Evolutionary conservation across 2,113 vertebrate species (phyloP).

Genomic region (Drymodes brunneopygia): DNA sequence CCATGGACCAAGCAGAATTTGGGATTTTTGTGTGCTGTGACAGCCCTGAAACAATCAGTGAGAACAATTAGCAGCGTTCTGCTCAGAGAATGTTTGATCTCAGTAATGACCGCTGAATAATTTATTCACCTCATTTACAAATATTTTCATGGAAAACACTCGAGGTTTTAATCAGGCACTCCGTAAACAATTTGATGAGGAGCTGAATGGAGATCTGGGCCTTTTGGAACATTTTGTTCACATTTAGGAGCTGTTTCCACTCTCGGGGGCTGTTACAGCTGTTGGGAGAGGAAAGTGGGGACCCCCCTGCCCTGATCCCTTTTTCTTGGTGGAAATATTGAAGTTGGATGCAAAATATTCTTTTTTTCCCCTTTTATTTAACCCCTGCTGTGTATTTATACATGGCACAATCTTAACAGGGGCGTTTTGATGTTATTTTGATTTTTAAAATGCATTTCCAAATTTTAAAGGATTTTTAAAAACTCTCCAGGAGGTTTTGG

Average conservation of each 20-base stretch:
- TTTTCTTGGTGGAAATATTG: rapidly evolving
- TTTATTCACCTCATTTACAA: background rate
- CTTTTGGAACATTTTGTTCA: background rate
- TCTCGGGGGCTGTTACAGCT: background rate
- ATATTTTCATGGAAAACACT: background rate
- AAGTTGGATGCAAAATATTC: background rate
- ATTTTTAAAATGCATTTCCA: background rate
- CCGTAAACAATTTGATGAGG: background rate
- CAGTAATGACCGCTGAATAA: background rate
- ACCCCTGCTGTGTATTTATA: background rate
- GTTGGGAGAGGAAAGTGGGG: rapidly evolving
- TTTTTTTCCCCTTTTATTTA: background rate
- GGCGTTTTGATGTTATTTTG: background rate
- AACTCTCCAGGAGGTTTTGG: background rate
- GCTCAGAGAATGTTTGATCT: background rate
- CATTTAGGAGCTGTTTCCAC: background rate
- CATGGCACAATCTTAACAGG: rapidly evolving
- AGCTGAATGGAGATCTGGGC: background rate
- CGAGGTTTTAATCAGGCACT: background rate
- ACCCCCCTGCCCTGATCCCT: background rate
- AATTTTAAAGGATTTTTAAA: background rate
- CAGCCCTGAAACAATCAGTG: background rate
- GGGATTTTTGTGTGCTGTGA: background rate
- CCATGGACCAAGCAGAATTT: rapidly evolving
- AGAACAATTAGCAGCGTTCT: background rate